Evolutionary conservation across 2,797 vertebrate species (phyloP).

Genomic region (Strix occidentalis): DNA sequence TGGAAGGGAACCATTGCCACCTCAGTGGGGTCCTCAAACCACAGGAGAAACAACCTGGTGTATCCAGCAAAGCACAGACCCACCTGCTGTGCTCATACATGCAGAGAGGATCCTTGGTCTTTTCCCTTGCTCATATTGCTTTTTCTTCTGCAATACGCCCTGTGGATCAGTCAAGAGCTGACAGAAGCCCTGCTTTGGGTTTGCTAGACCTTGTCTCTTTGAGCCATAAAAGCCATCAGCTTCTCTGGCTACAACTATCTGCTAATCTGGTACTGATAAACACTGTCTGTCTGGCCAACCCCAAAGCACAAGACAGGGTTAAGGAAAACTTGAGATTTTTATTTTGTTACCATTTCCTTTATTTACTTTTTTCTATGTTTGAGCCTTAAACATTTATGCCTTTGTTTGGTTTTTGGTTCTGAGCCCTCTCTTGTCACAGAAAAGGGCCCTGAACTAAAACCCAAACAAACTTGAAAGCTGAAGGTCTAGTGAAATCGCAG

Average conservation of each 20-base stretch:
- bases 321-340: not conserved
- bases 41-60: not conserved
- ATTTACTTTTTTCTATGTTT: not conserved
- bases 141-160: not conserved
- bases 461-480: not conserved
- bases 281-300: not conserved
- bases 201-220: not conserved
- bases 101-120: not conserved
- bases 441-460: not conserved
- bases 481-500: rapidly evolving
- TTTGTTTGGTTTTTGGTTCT: not conserved
- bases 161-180: rapidly evolving
- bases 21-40: not conserved
- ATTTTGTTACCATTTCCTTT: not conserved
- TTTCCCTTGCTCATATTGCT: not conserved
- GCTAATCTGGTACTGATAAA: not conserved
- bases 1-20: not conserved
- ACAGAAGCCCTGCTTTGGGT: not conserved
- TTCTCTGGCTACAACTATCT: not conserved
- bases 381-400: not conserved
- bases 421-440: not conserved
- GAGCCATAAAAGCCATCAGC: not conserved
- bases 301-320: not conserved
- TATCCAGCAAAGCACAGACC: not conserved
- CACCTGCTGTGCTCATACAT: rapidly evolving